Conservation (phyloP, 2,113 vertebrate species). For the Erythrocercus mccallii region DNA sequence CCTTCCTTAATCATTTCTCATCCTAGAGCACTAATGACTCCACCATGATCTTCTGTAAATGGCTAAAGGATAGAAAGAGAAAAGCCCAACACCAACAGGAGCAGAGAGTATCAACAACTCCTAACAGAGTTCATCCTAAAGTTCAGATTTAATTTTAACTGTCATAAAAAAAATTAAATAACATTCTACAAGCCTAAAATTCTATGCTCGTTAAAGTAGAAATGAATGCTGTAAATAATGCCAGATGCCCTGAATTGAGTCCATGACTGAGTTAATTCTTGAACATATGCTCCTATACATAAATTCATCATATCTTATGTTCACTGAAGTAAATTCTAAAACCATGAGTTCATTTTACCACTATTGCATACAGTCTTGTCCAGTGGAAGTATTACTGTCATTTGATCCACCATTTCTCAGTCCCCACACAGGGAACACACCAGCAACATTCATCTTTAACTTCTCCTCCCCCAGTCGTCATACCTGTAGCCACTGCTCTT, state of each 20-base stretch:
- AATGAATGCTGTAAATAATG: background rate
- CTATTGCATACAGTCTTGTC: background rate
- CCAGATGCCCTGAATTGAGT: constrained; percentile 43
- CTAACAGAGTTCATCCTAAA: background rate
- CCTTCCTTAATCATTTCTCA: background rate
- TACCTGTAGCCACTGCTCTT: background rate
- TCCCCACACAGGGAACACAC: background rate
- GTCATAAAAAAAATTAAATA: background rate
- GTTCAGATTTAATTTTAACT: background rate
- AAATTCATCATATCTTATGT: background rate
- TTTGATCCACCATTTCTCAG: background rate
- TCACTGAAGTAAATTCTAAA: constrained; percentile 11
- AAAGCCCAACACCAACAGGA: background rate
- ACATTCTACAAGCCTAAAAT: background rate
- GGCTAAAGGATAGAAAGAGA: background rate
- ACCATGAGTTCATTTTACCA: background rate
- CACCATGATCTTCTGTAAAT: background rate
- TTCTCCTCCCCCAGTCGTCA: background rate
- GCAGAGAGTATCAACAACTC: background rate
- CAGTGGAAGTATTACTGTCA: background rate
- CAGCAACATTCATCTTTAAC: background rate
- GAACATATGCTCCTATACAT: background rate
- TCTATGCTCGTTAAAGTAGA: background rate
- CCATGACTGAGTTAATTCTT: constrained; percentile 40
- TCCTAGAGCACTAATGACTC: background rate